Evolutionary conservation across 2,888 invertebrate species (phyloP).

Genomic region (Sycophila texana): DNA sequence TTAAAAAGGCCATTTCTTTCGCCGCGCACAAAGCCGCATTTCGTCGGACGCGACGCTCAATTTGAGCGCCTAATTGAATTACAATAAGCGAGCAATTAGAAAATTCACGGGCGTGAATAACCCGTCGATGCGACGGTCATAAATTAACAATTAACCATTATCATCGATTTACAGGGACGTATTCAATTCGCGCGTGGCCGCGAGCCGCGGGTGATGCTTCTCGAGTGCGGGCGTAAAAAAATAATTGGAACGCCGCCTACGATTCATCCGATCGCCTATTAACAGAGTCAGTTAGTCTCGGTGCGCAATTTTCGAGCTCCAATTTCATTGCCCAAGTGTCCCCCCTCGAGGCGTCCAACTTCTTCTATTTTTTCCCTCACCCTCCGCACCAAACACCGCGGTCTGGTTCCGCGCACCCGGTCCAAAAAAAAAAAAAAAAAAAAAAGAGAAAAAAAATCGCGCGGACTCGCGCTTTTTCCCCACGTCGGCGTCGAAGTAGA

Average conservation of each 20-base stretch:
- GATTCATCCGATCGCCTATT: not conserved
- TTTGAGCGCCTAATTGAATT: no score
- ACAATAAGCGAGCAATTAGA: no score
- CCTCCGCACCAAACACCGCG: not conserved
- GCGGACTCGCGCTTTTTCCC: not conserved
- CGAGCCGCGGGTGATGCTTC: no score
- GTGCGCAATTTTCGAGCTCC: constrained; percentile 26
- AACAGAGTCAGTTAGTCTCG: constrained; percentile 27
- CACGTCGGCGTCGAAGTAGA: not conserved
- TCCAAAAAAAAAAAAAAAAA: not conserved
- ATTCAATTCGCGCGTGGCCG: no score
- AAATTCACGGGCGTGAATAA: no score
- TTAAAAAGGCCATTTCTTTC: not conserved
- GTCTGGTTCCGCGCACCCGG: no score
- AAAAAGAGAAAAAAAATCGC: not conserved
- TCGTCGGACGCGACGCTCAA: not conserved
- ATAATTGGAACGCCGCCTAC: not conserved
- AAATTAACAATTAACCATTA: not conserved
- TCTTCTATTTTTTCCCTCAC: not conserved
- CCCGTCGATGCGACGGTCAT: no score
- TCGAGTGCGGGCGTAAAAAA: not conserved
- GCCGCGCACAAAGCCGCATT: not conserved
- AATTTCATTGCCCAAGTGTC: constrained; percentile 24
- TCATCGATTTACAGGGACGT: not conserved
- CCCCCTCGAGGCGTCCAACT: not conserved